Evolutionary conservation across 2,797 vertebrate genomes (phyloP).

Genomic region (Muscicapa striata): DNA sequence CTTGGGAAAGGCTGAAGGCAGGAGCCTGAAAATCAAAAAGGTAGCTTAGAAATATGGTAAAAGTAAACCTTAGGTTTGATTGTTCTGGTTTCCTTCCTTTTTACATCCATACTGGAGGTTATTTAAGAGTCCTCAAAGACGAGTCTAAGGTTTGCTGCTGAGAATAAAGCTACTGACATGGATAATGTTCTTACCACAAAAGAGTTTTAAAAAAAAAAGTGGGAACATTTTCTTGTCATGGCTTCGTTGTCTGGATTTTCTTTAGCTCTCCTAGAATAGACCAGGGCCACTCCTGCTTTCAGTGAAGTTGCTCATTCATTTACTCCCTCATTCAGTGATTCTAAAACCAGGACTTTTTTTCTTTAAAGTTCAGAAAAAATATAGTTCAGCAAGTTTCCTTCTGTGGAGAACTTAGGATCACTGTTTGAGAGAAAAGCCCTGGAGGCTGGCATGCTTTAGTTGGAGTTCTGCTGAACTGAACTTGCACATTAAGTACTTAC

Average conservation of each 20-base stretch:
- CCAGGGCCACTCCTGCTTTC: neutral
- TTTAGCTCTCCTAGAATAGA: conserved; percentile 19
- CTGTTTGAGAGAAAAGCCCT: conserved; percentile 44
- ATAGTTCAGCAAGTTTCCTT: conserved; percentile 48
- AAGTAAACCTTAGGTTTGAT: conserved; percentile 21
- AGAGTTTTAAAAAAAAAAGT: neutral
- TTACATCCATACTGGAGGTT: neutral
- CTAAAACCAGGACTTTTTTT: conserved; percentile 26
- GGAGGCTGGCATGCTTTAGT: conserved; percentile 9
- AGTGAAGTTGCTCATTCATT: conserved; percentile 47
- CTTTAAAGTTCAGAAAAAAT: conserved; percentile 54
- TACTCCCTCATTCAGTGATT: neutral
- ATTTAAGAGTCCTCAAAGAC: conserved; percentile 25
- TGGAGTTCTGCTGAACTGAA: conserved; percentile 54
- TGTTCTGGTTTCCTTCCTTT: conserved; percentile 10
- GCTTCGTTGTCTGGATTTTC: conserved; percentile 1
- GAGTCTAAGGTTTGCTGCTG: conserved; percentile 1
- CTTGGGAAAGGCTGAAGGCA: neutral
- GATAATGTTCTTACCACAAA: conserved; percentile 4
- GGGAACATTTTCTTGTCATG: conserved; percentile 18
- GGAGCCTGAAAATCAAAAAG: neutral
- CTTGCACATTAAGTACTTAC: conserved; percentile 27
- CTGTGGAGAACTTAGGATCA: conserved; percentile 31
- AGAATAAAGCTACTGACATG: conserved; percentile 29
- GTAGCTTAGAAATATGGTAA: neutral